phyloP scores from a whole-genome alignment of 2,888 invertebrate genomes.

The Phaonia tiefii region DNA sequence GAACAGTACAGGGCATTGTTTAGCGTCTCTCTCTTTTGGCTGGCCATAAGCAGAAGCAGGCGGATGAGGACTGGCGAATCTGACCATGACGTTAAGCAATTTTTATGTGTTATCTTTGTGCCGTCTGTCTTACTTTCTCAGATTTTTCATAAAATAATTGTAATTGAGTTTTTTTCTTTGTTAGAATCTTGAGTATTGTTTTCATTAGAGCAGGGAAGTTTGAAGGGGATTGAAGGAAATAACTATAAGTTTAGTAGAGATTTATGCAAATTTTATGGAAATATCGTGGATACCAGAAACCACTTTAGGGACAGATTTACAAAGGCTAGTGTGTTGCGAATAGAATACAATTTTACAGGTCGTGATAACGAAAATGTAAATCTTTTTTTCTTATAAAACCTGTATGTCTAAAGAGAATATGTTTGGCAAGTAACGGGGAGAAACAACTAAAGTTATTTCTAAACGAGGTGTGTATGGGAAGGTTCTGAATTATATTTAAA shows the following conservation, averaged over 20 bases:
- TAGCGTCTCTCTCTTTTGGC: neutral
- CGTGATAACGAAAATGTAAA: too few species aligned
- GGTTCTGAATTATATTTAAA: too few species aligned
- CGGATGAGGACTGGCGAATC: neutral
- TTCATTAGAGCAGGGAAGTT: conserved; percentile 21
- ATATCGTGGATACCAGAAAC: neutral
- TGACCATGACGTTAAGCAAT: neutral
- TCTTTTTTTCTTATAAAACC: too few species aligned
- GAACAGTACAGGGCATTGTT: neutral
- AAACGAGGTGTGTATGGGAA: too few species aligned
- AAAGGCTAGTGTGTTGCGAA: too few species aligned
- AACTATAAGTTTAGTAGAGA: neutral
- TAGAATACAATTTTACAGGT: too few species aligned
- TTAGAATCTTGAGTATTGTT: conserved; percentile 14
- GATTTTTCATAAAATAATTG: neutral
- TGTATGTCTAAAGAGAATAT: too few species aligned
- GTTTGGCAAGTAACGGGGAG: too few species aligned
- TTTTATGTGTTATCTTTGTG: neutral
- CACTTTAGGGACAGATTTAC: too few species aligned
- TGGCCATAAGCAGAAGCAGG: neutral
- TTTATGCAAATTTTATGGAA: conserved; percentile 17
- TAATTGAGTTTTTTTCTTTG: conserved; percentile 1
- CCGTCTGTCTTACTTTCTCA: neutral
- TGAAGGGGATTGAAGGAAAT: neutral
- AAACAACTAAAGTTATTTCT: too few species aligned